phyloP scores from a whole-genome alignment of 2,888 invertebrate species.

The Synanthedon vespiformis region DNA sequence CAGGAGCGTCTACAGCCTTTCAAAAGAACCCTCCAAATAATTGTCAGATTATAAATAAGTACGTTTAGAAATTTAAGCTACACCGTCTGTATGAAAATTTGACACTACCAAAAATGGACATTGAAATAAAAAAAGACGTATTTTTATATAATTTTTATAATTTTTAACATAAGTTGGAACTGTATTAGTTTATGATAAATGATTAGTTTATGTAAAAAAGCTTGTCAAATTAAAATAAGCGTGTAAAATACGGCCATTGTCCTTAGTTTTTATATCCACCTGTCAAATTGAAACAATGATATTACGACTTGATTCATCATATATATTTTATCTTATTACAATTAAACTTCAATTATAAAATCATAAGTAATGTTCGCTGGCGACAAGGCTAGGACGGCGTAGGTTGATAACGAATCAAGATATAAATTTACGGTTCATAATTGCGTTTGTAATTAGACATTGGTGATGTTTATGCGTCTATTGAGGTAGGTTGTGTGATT shows the following conservation, averaged over 20 bases:
- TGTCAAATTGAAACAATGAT: constrained; percentile 16
- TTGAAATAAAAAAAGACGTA: too few relatives aligned
- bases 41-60: too few relatives aligned
- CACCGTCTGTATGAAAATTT: too few relatives aligned
- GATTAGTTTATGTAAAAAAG: too few relatives aligned
- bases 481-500: not conserved
- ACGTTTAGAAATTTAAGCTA: too few relatives aligned
- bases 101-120: too few relatives aligned
- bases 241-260: constrained; percentile 4
- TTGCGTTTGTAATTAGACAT: not conserved
- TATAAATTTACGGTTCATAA: not conserved
- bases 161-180: too few relatives aligned
- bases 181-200: too few relatives aligned
- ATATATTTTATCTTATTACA: not conserved
- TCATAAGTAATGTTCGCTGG: not conserved
- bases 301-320: constrained; percentile 16
- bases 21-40: too few relatives aligned
- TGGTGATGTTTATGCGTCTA: not conserved
- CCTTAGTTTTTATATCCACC: constrained; percentile 6
- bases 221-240: too few relatives aligned
- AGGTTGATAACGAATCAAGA: not conserved
- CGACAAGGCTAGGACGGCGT: not conserved
- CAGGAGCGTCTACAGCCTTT: too few relatives aligned
- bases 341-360: constrained; percentile 2
- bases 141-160: too few relatives aligned